A percentile compares a stretch with the other conserved stretches of the same genome.
These are phyloP conservation scores for Brachyalestes nurse DNA, from an alignment of 2,797 vertebrate genomes.

Conservation along the genomic window DNA sequence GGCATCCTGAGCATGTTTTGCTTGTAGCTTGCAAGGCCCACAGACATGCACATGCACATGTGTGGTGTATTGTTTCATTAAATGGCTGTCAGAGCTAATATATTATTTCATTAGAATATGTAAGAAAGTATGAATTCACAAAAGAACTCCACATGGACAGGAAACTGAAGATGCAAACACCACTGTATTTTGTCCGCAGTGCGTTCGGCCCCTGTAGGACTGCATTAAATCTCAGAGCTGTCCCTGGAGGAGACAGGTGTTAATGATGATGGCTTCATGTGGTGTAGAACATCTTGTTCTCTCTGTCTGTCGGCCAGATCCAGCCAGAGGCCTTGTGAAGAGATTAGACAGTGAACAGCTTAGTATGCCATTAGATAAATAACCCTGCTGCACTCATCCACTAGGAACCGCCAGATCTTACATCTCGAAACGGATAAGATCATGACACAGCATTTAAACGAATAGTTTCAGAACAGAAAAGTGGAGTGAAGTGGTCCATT, in stretches of 20 bases:
- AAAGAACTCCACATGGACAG: neutral
- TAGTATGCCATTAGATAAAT: conserved; percentile 7
- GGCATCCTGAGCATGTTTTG: neutral
- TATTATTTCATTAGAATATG: neutral
- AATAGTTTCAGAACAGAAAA: neutral
- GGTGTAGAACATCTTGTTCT: conserved; percentile 26
- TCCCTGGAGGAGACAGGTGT: conserved; percentile 6
- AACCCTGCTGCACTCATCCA: neutral
- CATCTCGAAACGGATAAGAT: neutral
- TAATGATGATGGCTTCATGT: neutral
- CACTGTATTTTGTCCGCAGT: neutral
- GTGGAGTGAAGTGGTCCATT: too few relatives aligned
- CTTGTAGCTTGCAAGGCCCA: neutral
- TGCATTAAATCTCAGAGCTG: neutral
- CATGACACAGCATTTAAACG: neutral
- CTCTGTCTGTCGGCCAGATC: neutral
- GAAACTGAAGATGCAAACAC: neutral
- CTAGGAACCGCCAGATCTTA: neutral
- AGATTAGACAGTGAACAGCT: neutral
- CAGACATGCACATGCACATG: neutral
- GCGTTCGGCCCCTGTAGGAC: neutral
- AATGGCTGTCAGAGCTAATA: neutral
- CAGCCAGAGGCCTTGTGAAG: conserved; percentile 15
- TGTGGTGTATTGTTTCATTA: too few relatives aligned
- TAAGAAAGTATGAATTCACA: neutral